Conservation (phyloP, 2,888 invertebrate species). For the Steinernema carpocapsae region DNA sequence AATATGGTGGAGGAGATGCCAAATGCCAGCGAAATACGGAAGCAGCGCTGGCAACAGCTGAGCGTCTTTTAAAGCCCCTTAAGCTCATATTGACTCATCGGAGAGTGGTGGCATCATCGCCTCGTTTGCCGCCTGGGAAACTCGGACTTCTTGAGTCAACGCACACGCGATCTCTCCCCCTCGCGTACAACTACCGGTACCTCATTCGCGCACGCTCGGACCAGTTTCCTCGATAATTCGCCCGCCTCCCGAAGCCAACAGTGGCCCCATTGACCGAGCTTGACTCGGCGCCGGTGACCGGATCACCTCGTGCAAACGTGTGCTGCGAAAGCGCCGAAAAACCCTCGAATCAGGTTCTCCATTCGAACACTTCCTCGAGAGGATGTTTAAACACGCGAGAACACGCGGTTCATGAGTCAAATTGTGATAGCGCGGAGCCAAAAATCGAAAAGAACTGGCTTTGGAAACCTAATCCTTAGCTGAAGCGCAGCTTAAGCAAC, state of each 20-base stretch:
- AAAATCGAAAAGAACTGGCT: neutral
- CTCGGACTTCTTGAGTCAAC: too few relatives aligned
- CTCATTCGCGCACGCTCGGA: neutral
- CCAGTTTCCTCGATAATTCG: neutral
- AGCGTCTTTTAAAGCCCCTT: too few relatives aligned
- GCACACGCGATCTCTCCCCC: too few relatives aligned
- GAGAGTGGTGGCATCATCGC: too few relatives aligned
- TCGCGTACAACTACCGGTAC: conserved; percentile 23
- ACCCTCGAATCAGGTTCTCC: neutral
- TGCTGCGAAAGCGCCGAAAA: neutral
- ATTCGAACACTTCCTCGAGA: neutral
- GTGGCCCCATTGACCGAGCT: conserved; percentile 21
- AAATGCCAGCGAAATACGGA: too few relatives aligned
- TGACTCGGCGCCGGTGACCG: conserved; percentile 7
- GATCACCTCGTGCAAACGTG: neutral
- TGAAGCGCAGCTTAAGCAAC: too few relatives aligned
- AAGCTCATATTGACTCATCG: too few relatives aligned
- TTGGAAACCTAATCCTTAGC: too few relatives aligned
- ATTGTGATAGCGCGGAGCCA: neutral
- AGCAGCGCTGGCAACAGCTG: too few relatives aligned
- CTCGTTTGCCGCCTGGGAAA: too few relatives aligned
- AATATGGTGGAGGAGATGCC: too few relatives aligned
- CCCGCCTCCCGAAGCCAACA: neutral
- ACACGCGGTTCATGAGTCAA: conserved; percentile 24
- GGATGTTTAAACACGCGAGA: neutral